These are phyloP conservation scores for Strigops habroptila DNA, from an alignment of 2,113 vertebrate genomes.

Conservation along the genomic window DNA sequence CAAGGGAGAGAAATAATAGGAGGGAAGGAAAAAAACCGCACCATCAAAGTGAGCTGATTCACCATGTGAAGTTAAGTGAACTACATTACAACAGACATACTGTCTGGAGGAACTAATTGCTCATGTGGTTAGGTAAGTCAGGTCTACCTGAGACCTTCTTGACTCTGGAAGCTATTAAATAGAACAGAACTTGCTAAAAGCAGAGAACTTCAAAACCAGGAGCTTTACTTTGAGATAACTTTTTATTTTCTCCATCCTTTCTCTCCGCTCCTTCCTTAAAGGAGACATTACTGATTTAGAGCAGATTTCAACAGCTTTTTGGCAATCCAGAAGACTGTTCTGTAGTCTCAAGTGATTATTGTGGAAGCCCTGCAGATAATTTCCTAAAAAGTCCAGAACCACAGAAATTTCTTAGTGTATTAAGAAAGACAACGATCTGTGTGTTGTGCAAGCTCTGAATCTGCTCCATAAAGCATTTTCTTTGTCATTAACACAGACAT, in stretches of 20 bases:
- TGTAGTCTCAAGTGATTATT: constrained; percentile 39
- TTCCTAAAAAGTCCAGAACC: constrained; percentile 59
- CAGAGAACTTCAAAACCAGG: constrained; percentile 59
- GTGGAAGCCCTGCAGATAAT: constrained; percentile 28
- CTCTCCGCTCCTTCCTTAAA: not conserved
- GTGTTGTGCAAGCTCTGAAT: constrained; percentile 26
- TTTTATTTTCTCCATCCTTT: not conserved
- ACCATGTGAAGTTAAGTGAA: constrained; percentile 67
- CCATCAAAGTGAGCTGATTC: constrained; percentile 60
- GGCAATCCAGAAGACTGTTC: not conserved
- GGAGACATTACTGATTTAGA: constrained; percentile 3
- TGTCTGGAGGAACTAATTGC: constrained; percentile 69
- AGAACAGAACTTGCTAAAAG: constrained; percentile 66
- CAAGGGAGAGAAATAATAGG: constrained; percentile 57
- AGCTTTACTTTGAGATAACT: constrained; percentile 20
- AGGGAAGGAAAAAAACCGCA: not conserved
- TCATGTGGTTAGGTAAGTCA: constrained; percentile 59
- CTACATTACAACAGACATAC: constrained; percentile 53
- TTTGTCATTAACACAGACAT: constrained; percentile 50
- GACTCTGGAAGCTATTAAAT: constrained; percentile 71
- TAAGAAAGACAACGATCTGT: constrained; percentile 9
- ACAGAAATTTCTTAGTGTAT: constrained; percentile 35
- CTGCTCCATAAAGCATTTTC: constrained; percentile 35
- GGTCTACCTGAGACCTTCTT: constrained; percentile 70
- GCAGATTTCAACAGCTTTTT: constrained; percentile 40